A percentile compares a stretch with the other conserved stretches of the same genome.
Evolutionary conservation across 2,797 vertebrate genomes (phyloP).

Genomic region (Peromyscus aztecus): DNA sequence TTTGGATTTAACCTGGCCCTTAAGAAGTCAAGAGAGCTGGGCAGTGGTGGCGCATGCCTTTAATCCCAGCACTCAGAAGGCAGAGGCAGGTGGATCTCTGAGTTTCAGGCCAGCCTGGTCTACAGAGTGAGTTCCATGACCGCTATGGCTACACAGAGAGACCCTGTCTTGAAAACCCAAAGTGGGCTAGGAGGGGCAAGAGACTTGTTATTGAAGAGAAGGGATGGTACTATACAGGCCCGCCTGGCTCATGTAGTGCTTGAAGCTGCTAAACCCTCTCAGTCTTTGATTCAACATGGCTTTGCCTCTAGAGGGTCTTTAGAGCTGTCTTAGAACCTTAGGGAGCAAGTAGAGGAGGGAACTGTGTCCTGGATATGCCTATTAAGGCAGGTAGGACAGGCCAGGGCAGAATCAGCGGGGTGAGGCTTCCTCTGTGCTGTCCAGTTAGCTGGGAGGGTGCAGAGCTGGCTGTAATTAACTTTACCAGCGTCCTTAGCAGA

Average conservation of each 20-base stretch:
- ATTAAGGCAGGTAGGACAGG: slow-evolving; percentile 63
- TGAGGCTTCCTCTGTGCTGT: slow-evolving; percentile 71
- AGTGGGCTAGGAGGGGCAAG: background rate
- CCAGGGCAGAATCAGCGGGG: slow-evolving; percentile 68
- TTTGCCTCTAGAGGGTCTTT: slow-evolving; percentile 21
- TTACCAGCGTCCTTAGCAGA: slow-evolving; percentile 78
- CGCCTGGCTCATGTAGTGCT: background rate
- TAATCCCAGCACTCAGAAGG: background rate
- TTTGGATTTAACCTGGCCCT: background rate
- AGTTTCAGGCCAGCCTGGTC: background rate
- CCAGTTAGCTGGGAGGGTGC: slow-evolving; percentile 77
- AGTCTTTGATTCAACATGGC: background rate
- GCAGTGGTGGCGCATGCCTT: background rate
- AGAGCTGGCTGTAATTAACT: slow-evolving; percentile 80
- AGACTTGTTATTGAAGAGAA: background rate
- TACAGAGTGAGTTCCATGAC: background rate
- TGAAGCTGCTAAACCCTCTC: background rate
- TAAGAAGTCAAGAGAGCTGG: background rate
- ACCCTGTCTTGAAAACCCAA: background rate
- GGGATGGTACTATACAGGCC: background rate
- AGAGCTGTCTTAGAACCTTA: background rate
- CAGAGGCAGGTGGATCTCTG: background rate
- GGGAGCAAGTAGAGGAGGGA: slow-evolving; percentile 10
- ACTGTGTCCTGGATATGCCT: slow-evolving; percentile 50
- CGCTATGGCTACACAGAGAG: background rate